Conservation (phyloP, 2,888 invertebrate genomes). For the Limnephilus lunatus region DNA sequence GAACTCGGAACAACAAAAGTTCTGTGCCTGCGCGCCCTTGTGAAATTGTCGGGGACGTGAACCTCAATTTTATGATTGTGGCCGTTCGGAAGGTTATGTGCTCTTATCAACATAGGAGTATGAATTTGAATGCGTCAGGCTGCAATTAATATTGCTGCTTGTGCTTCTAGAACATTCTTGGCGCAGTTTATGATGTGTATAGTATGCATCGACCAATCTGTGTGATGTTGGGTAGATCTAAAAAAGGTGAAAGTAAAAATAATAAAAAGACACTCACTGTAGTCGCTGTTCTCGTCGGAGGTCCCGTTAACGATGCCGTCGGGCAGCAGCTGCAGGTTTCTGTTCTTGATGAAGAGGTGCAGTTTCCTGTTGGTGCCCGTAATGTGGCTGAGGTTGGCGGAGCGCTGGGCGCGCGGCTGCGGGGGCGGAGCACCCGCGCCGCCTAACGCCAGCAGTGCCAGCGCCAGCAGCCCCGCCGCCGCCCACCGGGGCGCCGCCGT, state of each 20-base stretch:
- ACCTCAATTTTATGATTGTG: too few relatives aligned
- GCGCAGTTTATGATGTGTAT: too few relatives aligned
- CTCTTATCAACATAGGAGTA: too few relatives aligned
- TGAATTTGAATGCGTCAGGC: too few relatives aligned
- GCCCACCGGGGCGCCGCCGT: conserved; percentile 70
- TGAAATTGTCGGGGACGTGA: too few relatives aligned
- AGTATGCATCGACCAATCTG: too few relatives aligned
- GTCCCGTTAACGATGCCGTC: conserved; percentile 92
- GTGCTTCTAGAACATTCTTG: not conserved
- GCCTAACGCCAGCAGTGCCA: conserved; percentile 69
- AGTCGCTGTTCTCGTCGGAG: conserved; percentile 86
- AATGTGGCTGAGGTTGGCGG: conserved; percentile 88
- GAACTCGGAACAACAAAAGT: too few relatives aligned
- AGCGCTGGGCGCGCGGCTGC: conserved; percentile 83
- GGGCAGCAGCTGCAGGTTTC: conserved; percentile 88
- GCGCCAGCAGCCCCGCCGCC: conserved; percentile 68
- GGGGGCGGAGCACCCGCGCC: conserved; percentile 75
- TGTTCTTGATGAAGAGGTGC: conserved; percentile 90
- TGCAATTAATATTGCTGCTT: too few relatives aligned
- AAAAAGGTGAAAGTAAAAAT: conserved; percentile 2
- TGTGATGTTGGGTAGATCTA: not conserved
- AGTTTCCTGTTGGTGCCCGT: conserved; percentile 88
- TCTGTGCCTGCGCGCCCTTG: too few relatives aligned
- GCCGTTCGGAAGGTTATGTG: too few relatives aligned
- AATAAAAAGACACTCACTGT: conserved; percentile 83